Conservation (phyloP, 2,113 vertebrate genomes). For the Amazona guildingii region DNA sequence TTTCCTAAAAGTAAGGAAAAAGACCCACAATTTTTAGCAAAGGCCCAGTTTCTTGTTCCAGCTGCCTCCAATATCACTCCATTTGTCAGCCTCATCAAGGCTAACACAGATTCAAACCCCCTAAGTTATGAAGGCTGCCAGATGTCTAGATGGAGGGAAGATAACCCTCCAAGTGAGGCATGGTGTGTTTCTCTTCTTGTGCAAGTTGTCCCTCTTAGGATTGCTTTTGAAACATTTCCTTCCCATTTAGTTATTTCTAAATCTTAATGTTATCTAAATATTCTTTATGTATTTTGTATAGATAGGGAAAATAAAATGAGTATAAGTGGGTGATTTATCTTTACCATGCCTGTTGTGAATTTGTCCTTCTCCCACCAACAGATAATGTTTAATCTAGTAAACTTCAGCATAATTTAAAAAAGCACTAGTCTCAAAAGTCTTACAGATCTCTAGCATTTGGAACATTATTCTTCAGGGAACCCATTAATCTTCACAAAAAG, state of each 20-base stretch:
- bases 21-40: fast-evolving
- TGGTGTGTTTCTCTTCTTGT: neutral
- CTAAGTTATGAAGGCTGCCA: neutral
- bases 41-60: neutral
- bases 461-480: conserved; percentile 45
- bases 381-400: conserved; percentile 50
- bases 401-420: conserved; percentile 17
- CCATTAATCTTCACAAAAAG: conserved; percentile 60
- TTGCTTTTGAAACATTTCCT: neutral
- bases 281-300: neutral
- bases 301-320: neutral
- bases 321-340: neutral
- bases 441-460: conserved; percentile 3
- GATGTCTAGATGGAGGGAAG: fast-evolving
- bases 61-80: neutral
- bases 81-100: neutral
- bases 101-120: neutral
- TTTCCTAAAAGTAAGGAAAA: neutral
- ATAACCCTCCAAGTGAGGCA: neutral
- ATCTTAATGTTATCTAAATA: neutral
- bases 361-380: conserved; percentile 16
- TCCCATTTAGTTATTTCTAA: neutral
- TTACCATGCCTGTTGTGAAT: neutral
- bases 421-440: conserved; percentile 13
- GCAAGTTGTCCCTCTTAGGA: neutral